These are phyloP conservation scores for Chrysogorgia sp. DNA, from an alignment of 92 coral and sea anemone genomes.

Conservation along the genomic window DNA sequence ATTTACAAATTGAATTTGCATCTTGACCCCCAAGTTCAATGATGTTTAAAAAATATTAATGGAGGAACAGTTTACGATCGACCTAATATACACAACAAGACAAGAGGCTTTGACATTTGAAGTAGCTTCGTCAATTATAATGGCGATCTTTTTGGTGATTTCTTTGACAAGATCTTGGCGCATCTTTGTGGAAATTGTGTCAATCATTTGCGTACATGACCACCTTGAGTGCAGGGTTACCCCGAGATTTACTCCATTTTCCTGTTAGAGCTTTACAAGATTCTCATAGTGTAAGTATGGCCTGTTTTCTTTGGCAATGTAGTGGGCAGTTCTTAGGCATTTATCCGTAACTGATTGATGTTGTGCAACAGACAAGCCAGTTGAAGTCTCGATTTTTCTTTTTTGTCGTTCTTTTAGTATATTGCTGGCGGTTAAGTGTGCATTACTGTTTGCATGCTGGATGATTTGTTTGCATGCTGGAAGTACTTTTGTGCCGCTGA, in stretches of 20 bases:
- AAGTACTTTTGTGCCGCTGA: constrained; percentile 34
- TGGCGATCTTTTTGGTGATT: constrained; percentile 32
- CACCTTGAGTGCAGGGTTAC: constrained; percentile 24
- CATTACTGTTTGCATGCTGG: constrained; percentile 28
- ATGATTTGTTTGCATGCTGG: not conserved
- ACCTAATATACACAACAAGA: constrained; percentile 9
- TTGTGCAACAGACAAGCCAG: constrained; percentile 34
- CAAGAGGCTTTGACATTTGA: constrained; percentile 24
- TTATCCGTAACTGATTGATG: constrained; percentile 29
- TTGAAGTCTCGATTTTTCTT: constrained; percentile 20
- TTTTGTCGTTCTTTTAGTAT: constrained; percentile 27
- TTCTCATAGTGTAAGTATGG: constrained; percentile 26
- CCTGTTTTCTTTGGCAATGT: constrained; percentile 32
- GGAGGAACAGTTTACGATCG: constrained; percentile 7
- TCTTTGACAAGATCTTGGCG: constrained; percentile 15
- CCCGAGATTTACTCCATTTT: constrained; percentile 21
- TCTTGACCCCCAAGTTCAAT: constrained; percentile 41
- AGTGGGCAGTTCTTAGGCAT: constrained; percentile 29
- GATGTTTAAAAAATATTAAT: constrained; percentile 26
- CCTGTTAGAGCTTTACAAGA: constrained; percentile 27
- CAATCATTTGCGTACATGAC: constrained; percentile 27
- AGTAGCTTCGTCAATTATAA: constrained; percentile 30
- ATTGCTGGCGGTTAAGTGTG: constrained; percentile 33
- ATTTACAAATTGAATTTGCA: constrained; percentile 23
- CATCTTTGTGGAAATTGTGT: constrained; percentile 31